phyloP scores from a whole-genome alignment of 2,888 invertebrate genomes.

The Amphipyra tragopoginis region DNA sequence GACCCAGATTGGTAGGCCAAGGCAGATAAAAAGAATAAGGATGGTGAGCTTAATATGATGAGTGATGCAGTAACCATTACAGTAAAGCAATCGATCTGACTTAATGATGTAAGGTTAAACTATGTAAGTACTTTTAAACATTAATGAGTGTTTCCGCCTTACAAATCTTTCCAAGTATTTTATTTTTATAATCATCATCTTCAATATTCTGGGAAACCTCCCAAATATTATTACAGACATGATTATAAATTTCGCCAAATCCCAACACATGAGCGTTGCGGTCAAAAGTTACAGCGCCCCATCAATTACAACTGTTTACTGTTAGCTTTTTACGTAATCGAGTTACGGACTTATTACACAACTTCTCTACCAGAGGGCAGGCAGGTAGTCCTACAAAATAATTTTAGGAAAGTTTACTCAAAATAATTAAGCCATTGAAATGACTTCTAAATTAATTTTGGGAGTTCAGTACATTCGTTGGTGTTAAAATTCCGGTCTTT shows the following conservation, averaged over 20 bases:
- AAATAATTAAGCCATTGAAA: constrained; percentile 64
- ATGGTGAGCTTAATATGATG: too few species aligned
- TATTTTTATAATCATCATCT: too few species aligned
- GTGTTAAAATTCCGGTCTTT: constrained; percentile 46
- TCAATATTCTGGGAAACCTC: too few species aligned
- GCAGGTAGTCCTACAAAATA: constrained; percentile 53
- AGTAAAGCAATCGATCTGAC: too few species aligned
- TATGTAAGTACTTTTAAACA: too few species aligned
- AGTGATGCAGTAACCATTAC: too few species aligned
- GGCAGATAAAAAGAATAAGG: too few species aligned
- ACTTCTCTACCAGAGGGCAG: constrained; percentile 39
- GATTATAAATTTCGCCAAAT: constrained; percentile 1
- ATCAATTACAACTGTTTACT: constrained; percentile 29
- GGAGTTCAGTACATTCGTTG: constrained; percentile 49
- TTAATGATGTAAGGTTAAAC: too few species aligned
- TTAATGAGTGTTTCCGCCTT: too few species aligned
- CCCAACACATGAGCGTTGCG: constrained; percentile 1
- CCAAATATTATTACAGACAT: neutral
- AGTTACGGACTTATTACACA: constrained; percentile 28
- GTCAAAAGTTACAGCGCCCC: constrained; percentile 14
- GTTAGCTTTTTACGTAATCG: constrained; percentile 32
- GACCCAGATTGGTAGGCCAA: too few species aligned
- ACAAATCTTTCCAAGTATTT: too few species aligned
- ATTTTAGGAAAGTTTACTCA: constrained; percentile 46
- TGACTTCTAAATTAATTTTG: constrained; percentile 70